Percentiles rank a stretch among this genome's conserved stretches.
Evolutionary conservation across 2,888 invertebrate species (phyloP).

Genomic region (Thera obeliscata): DNA sequence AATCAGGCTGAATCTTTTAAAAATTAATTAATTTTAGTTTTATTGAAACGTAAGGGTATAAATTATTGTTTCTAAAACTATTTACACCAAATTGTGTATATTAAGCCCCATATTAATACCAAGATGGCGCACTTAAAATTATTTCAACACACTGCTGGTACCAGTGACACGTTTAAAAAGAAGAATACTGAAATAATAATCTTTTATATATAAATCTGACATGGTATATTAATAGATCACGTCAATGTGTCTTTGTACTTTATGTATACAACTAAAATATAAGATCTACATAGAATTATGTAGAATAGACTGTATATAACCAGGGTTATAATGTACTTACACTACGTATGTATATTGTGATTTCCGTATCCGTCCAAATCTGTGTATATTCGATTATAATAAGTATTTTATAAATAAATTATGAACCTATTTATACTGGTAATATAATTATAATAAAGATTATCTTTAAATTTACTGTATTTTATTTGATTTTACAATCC

Average conservation of each 20-base stretch:
- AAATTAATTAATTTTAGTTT: too few relatives aligned
- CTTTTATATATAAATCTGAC: neutral
- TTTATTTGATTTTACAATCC: neutral
- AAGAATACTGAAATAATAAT: too few relatives aligned
- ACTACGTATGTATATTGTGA: slow-evolving; percentile 77
- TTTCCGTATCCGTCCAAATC: slow-evolving; percentile 65
- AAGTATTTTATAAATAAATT: slow-evolving; percentile 62
- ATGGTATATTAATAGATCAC: neutral
- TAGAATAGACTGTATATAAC: slow-evolving; percentile 50
- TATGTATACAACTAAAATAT: slow-evolving; percentile 36
- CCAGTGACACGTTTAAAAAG: too few relatives aligned
- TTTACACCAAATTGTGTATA: too few relatives aligned
- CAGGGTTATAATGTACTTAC: slow-evolving; percentile 65
- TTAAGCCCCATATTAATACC: too few relatives aligned
- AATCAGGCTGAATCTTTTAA: too few relatives aligned
- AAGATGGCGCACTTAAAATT: too few relatives aligned
- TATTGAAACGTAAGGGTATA: too few relatives aligned
- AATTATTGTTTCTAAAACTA: too few relatives aligned
- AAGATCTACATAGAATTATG: slow-evolving; percentile 67
- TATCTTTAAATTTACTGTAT: slow-evolving; percentile 6
- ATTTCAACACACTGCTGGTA: too few relatives aligned
- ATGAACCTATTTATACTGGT: slow-evolving; percentile 66
- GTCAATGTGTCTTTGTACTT: slow-evolving; percentile 14
- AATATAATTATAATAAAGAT: slow-evolving; percentile 43
- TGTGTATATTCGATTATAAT: slow-evolving; percentile 49